phyloP scores from a whole-genome alignment of 2,113 vertebrate genomes.

The Saimiri boliviensis region DNA sequence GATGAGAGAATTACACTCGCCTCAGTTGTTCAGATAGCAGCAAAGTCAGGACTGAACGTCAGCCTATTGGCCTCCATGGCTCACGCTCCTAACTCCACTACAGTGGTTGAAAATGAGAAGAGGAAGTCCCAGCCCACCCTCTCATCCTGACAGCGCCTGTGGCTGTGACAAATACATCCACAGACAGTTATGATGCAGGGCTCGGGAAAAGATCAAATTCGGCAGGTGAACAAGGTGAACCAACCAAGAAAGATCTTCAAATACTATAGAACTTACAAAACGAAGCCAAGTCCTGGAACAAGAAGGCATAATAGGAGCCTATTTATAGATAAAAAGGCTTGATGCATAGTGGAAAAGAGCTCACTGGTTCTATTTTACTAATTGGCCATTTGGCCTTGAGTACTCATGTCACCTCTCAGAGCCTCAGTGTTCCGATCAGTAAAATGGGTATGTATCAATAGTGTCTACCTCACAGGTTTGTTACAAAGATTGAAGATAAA shows the following conservation, averaged over 20 bases:
- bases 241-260: background rate
- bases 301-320: rapidly evolving
- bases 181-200: background rate
- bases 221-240: background rate
- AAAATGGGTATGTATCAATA: background rate
- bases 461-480: background rate
- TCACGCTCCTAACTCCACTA: background rate
- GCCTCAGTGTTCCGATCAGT: background rate
- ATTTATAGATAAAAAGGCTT: background rate
- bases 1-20: background rate
- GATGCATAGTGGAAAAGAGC: background rate
- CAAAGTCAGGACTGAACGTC: background rate
- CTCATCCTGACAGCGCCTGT: background rate
- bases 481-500: background rate
- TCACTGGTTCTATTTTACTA: background rate
- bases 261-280: background rate
- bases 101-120: background rate
- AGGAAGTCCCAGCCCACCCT: constrained; percentile 25
- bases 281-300: background rate
- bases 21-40: background rate
- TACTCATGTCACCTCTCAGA: background rate
- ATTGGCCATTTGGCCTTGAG: background rate
- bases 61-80: background rate
- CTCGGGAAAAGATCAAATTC: background rate
- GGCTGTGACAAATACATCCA: background rate